Evolutionary conservation across 2,797 vertebrate species (phyloP).

Genomic region (Sciurus carolinensis): DNA sequence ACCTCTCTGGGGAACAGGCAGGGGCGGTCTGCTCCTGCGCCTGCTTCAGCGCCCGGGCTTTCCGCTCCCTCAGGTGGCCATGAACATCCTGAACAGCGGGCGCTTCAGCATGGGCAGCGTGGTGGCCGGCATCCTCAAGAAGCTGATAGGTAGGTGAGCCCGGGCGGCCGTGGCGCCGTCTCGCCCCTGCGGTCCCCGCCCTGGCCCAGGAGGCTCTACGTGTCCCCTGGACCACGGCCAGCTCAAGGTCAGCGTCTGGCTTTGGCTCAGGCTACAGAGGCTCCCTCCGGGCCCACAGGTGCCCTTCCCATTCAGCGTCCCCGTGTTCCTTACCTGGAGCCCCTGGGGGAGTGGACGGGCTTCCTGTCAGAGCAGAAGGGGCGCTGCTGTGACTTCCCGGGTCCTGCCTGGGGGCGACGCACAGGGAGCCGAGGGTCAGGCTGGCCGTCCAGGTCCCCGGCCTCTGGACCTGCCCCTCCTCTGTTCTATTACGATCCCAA

Average conservation of each 20-base stretch:
- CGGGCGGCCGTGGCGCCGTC: background rate
- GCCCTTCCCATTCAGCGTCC: no score
- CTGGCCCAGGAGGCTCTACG: accelerated
- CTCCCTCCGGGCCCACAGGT: background rate
- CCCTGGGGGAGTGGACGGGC: no score
- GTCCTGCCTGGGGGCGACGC: no score
- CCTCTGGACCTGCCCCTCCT: no score
- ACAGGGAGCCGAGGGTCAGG: no score
- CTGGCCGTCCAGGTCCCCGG: no score
- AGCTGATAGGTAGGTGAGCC: conserved; percentile 93
- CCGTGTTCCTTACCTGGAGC: no score
- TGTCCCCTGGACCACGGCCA: accelerated
- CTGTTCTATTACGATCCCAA: no score
- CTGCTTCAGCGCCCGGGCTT: background rate
- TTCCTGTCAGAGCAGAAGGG: no score
- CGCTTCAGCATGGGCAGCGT: conserved; percentile 97
- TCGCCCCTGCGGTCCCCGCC: no score
- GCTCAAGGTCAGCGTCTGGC: background rate
- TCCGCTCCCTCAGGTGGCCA: conserved; percentile 92
- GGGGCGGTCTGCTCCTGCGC: background rate
- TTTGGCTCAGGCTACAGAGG: background rate
- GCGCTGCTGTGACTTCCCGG: no score
- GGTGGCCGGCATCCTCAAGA: conserved; percentile 96
- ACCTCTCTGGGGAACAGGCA: no score
- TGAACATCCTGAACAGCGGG: conserved; percentile 97